phyloP scores from a whole-genome alignment of 1,140 invertebrate genomes.

The Anastrepha obliqua region DNA sequence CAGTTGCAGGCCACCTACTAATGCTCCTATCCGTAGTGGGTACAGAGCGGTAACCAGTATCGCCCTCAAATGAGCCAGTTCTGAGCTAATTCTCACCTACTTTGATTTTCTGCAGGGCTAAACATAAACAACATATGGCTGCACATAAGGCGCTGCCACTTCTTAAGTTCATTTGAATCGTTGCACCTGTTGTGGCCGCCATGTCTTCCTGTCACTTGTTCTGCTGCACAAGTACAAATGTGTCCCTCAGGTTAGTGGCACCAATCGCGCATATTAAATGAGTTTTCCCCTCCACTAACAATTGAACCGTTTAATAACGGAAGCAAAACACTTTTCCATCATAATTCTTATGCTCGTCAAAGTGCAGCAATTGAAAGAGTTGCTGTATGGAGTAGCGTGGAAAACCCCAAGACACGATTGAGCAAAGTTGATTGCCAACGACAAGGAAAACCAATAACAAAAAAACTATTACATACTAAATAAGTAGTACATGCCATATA shows the following conservation, averaged over 20 bases:
- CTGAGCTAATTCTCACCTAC: too few relatives aligned
- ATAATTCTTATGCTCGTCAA: slow-evolving; percentile 8
- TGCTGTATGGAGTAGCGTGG: slow-evolving; percentile 16
- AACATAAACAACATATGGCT: not conserved
- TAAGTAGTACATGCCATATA: not conserved
- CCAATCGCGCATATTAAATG: slow-evolving; percentile 33
- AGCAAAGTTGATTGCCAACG: not conserved
- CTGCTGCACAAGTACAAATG: slow-evolving; percentile 8
- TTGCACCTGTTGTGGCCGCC: slow-evolving; percentile 49
- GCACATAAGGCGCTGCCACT: not conserved
- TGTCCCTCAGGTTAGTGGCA: slow-evolving; percentile 38
- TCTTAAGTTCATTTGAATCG: slow-evolving; percentile 20
- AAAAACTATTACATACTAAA: not conserved
- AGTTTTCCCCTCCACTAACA: not conserved
- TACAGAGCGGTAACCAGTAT: too few relatives aligned
- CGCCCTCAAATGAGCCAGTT: too few relatives aligned
- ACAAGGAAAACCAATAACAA: slow-evolving; percentile 49
- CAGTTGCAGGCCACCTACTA: too few relatives aligned
- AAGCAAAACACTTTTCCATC: slow-evolving; percentile 57
- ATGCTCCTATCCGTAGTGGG: too few relatives aligned
- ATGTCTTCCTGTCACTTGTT: slow-evolving; percentile 25
- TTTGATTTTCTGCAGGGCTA: too few relatives aligned
- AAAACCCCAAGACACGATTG: not conserved
- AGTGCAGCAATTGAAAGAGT: not conserved
- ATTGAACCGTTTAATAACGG: slow-evolving; percentile 55